phyloP scores from a whole-genome alignment of 2,888 invertebrate species.

The Phyllotreta striolata region DNA sequence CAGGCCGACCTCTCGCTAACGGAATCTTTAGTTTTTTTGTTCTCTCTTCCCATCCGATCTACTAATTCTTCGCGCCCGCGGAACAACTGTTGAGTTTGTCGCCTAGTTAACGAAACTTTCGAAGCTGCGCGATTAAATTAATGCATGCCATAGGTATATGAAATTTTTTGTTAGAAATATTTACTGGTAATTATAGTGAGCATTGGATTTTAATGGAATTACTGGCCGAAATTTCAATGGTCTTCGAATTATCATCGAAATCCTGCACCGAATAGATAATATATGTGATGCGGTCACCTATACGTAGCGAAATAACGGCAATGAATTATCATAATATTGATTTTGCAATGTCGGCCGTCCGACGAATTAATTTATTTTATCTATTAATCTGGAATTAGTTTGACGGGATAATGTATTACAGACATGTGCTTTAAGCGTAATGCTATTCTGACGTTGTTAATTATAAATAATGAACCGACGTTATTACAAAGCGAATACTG shows the following conservation, averaged over 20 bases:
- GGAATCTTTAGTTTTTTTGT: conserved; percentile 43
- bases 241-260: conserved; percentile 1
- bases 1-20: conserved; percentile 48
- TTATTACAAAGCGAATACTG: conserved; percentile 32
- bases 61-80: conserved; percentile 7
- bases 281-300: conserved; percentile 13
- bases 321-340: conserved; percentile 33
- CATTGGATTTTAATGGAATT: too few relatives aligned
- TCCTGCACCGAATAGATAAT: conserved; percentile 10
- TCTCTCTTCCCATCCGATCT: conserved; percentile 33
- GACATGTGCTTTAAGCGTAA: conserved; percentile 32
- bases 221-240: too few relatives aligned
- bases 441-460: conserved; percentile 33
- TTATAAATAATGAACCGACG: conserved; percentile 38
- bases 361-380: conserved; percentile 39
- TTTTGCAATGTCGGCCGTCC: conserved; percentile 26
- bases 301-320: conserved; percentile 24
- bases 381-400: conserved; percentile 35
- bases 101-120: too few relatives aligned
- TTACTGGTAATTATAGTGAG: too few relatives aligned
- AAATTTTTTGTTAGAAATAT: too few relatives aligned
- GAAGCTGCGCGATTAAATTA: too few relatives aligned
- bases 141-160: too few relatives aligned
- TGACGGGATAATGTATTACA: conserved; percentile 36
- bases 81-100: not conserved